phyloP scores from a whole-genome alignment of 2,113 vertebrate genomes.

The Forbesichthys papilliferus region DNA sequence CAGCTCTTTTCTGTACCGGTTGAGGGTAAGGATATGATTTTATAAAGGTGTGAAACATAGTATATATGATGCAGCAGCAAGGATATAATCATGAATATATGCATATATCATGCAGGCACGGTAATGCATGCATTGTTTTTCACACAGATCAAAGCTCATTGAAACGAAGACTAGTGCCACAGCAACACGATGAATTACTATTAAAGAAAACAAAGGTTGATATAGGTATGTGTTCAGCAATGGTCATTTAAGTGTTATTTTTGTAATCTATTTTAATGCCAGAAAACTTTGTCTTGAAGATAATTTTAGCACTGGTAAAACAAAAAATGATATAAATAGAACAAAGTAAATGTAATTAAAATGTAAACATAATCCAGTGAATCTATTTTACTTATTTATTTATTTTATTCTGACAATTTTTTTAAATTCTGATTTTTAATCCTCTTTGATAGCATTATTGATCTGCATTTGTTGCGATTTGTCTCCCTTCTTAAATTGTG shows the following conservation, averaged over 20 bases:
- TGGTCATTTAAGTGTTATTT: not conserved
- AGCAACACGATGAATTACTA: slow-evolving; percentile 52
- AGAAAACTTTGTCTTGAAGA: not conserved
- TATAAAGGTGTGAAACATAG: too few species aligned
- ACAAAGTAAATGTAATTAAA: too few species aligned
- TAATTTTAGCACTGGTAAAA: too few species aligned
- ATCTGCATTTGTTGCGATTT: too few species aligned
- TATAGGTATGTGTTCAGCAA: slow-evolving; percentile 39
- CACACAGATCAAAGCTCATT: slow-evolving; percentile 64
- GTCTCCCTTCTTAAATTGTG: too few species aligned
- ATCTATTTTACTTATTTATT: too few species aligned
- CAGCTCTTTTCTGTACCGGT: slow-evolving; percentile 41
- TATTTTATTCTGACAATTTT: too few species aligned
- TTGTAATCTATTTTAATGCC: not conserved
- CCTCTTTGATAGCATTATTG: too few species aligned
- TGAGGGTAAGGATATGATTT: not conserved
- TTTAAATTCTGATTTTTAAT: too few species aligned
- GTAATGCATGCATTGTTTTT: not conserved
- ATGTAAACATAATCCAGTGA: too few species aligned
- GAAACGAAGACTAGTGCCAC: slow-evolving; percentile 68
- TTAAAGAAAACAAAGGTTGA: slow-evolving; percentile 78
- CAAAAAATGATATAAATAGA: too few species aligned
- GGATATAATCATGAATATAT: slow-evolving; percentile 19
- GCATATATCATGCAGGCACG: not conserved
- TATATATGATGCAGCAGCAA: slow-evolving; percentile 13